Evolutionary conservation across 2,888 invertebrate genomes (phyloP).

Genomic region (Octonoba sinensis): DNA sequence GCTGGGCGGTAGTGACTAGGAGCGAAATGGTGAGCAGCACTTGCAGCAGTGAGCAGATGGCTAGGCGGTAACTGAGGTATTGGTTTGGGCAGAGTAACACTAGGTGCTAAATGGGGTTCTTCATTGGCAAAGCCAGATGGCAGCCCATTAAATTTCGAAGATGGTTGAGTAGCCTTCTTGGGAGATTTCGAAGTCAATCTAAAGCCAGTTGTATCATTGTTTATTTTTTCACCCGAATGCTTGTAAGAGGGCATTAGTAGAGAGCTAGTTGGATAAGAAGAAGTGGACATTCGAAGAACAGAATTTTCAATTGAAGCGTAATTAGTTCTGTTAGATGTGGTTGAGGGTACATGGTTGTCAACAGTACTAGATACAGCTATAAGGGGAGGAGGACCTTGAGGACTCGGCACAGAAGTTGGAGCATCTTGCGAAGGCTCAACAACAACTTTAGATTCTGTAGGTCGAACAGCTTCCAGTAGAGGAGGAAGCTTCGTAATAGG

Average conservation of each 20-base stretch:
- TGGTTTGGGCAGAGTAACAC: slow-evolving; percentile 47
- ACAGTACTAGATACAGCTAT: slow-evolving; percentile 46
- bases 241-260: slow-evolving; percentile 37
- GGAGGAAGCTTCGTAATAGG: slow-evolving; percentile 52
- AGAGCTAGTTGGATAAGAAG: slow-evolving; percentile 32
- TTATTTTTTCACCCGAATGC: slow-evolving; percentile 26
- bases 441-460: slow-evolving; percentile 19
- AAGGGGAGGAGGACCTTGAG: slow-evolving; percentile 57
- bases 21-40: slow-evolving; percentile 22
- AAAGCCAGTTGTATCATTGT: neutral
- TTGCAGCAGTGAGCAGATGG: slow-evolving; percentile 30
- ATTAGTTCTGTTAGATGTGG: slow-evolving; percentile 20
- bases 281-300: slow-evolving; percentile 32
- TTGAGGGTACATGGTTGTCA: slow-evolving; percentile 20
- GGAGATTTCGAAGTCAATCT: slow-evolving; percentile 27
- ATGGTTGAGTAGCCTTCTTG: slow-evolving; percentile 23
- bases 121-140: slow-evolving; percentile 32
- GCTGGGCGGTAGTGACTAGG: slow-evolving; percentile 60
- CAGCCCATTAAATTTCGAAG: slow-evolving; percentile 47
- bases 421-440: slow-evolving; percentile 26
- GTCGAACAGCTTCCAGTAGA: slow-evolving; percentile 49
- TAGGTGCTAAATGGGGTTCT: slow-evolving; percentile 41
- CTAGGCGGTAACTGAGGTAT: slow-evolving; percentile 49
- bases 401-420: slow-evolving; percentile 37
- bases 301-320: slow-evolving; percentile 26